Evolutionary conservation across 2,113 vertebrate genomes (phyloP).

Genomic region (Excalfactoria chinensis): DNA sequence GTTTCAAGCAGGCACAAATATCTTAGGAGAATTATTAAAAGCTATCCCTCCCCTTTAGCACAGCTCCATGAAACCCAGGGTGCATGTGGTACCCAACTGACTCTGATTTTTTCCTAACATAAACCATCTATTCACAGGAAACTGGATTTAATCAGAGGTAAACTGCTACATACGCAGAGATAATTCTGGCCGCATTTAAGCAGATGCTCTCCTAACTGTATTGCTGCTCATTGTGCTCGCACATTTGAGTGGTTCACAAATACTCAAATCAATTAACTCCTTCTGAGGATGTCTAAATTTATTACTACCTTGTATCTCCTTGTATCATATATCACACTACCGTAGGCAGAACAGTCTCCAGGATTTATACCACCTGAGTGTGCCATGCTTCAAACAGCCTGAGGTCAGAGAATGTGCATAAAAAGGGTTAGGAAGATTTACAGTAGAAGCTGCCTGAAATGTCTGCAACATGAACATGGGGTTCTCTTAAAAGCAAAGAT

Average conservation of each 20-base stretch:
- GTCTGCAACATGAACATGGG: not conserved
- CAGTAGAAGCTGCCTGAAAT: not conserved
- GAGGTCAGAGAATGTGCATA: not conserved
- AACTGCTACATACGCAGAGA: not conserved
- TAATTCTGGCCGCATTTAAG: not conserved
- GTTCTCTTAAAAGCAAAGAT: not conserved
- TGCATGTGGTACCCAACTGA: not conserved
- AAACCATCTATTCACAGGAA: not conserved
- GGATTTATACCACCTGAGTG: not conserved
- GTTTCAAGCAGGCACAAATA: rapidly evolving
- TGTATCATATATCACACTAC: rapidly evolving
- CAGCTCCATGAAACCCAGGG: not conserved
- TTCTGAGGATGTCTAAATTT: not conserved
- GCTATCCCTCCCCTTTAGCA: not conserved
- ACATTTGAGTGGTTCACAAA: not conserved
- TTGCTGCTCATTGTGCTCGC: not conserved
- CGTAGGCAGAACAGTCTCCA: not conserved
- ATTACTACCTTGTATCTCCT: not conserved
- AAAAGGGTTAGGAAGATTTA: not conserved
- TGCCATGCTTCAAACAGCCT: not conserved
- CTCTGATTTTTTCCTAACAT: not conserved
- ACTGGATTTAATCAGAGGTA: not conserved
- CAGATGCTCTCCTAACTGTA: not conserved
- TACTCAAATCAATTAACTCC: not conserved
- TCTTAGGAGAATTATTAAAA: not conserved